These are phyloP conservation scores for Mizuhopecten yessoensis DNA, from an alignment of 1,140 invertebrate genomes.

Conservation along the genomic window DNA sequence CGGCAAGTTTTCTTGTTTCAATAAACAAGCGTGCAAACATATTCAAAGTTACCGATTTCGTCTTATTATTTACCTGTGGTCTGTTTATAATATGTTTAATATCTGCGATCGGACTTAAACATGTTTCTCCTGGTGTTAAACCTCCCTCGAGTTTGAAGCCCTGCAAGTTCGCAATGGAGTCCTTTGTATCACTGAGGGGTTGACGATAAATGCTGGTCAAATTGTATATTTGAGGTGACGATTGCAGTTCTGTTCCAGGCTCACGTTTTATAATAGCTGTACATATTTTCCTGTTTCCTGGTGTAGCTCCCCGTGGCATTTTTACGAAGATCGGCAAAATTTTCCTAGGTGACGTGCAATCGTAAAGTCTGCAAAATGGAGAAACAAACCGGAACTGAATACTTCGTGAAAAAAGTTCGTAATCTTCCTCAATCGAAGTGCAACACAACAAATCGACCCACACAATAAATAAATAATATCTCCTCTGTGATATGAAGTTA, in stretches of 20 bases:
- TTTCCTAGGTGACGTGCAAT: slow-evolving; percentile 44
- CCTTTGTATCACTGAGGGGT: slow-evolving; percentile 65
- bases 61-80: slow-evolving; percentile 64
- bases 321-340: slow-evolving; percentile 36
- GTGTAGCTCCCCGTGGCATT: slow-evolving; percentile 76
- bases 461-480: slow-evolving; percentile 42
- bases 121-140: slow-evolving; percentile 65
- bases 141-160: slow-evolving; percentile 63
- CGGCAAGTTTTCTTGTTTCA: neutral
- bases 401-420: slow-evolving; percentile 47
- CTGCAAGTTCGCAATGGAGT: slow-evolving; percentile 54
- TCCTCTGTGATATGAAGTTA: slow-evolving; percentile 47
- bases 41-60: neutral
- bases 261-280: slow-evolving; percentile 75
- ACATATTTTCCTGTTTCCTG: slow-evolving; percentile 70
- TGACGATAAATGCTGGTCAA: slow-evolving; percentile 72
- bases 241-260: slow-evolving; percentile 63
- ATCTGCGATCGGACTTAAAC: slow-evolving; percentile 64
- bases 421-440: slow-evolving; percentile 3
- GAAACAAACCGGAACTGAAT: slow-evolving; percentile 38
- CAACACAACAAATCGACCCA: slow-evolving; percentile 46
- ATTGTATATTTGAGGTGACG: slow-evolving; percentile 73
- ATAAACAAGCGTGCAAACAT: neutral
- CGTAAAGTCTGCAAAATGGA: slow-evolving; percentile 45
- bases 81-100: slow-evolving; percentile 55